Percentiles rank a stretch among this genome's conserved stretches.
Conservation (phyloP, 92 coral and sea anemone species). For the Blastomussa wellsi region DNA sequence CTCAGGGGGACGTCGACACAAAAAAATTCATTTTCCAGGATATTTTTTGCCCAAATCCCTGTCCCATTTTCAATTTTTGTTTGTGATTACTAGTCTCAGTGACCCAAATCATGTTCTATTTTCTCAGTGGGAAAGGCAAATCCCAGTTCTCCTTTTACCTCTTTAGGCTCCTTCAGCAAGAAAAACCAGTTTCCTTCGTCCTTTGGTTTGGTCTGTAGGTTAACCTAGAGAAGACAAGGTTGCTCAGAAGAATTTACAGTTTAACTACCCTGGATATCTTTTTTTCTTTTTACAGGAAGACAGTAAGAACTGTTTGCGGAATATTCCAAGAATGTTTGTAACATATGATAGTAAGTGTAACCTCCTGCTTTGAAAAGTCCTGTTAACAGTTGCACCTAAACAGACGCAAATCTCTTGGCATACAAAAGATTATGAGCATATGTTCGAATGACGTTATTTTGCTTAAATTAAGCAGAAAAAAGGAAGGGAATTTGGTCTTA, state of each 20-base stretch:
- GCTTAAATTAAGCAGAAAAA: background rate
- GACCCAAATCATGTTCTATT: too few relatives aligned
- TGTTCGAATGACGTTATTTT: background rate
- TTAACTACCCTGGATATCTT: background rate
- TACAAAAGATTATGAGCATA: background rate
- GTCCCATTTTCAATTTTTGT: too few relatives aligned
- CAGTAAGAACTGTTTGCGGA: slow-evolving; percentile 61
- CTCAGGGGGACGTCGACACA: background rate
- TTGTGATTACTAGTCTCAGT: too few relatives aligned
- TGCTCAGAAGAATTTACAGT: background rate
- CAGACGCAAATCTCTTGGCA: background rate
- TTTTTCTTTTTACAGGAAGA: slow-evolving; percentile 45
- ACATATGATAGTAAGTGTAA: slow-evolving; percentile 80
- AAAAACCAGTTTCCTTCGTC: too few relatives aligned
- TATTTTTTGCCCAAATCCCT: too few relatives aligned
- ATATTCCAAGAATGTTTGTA: slow-evolving; percentile 92
- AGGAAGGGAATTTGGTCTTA: too few relatives aligned
- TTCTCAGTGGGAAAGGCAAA: too few relatives aligned
- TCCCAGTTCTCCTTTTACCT: too few relatives aligned
- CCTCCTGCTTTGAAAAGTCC: background rate
- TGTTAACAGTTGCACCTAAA: background rate
- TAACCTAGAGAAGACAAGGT: too few relatives aligned
- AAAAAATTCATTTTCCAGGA: too few relatives aligned
- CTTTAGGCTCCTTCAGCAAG: too few relatives aligned
- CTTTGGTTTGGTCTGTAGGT: too few relatives aligned